Conservation (phyloP, 2,113 vertebrate species). For the Paracanthobrama guichenoti region DNA sequence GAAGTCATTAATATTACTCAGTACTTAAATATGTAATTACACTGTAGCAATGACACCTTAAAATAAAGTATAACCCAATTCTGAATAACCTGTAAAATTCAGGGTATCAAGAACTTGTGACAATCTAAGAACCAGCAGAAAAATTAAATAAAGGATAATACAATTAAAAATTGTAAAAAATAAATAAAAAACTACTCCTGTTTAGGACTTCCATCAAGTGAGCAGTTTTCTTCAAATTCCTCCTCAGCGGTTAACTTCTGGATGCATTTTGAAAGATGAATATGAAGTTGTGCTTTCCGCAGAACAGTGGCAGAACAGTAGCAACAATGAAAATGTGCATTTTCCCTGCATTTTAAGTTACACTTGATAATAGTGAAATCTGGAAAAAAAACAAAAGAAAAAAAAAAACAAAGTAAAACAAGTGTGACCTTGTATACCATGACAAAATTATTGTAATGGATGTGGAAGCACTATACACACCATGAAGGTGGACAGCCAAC, state of each 20-base stretch:
- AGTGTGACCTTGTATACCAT: not conserved
- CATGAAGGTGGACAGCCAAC: not conserved
- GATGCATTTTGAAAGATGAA: not conserved
- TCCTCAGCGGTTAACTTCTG: not conserved
- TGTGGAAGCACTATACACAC: not conserved
- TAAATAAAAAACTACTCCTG: not conserved
- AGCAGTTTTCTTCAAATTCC: not conserved
- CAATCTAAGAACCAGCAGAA: not conserved
- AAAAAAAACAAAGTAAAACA: not conserved
- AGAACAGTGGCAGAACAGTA: not conserved
- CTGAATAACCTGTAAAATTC: not conserved
- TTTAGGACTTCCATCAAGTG: slow-evolving; percentile 8
- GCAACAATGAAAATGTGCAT: slow-evolving; percentile 5
- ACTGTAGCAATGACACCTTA: too few species aligned
- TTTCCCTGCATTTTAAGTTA: slow-evolving; percentile 8
- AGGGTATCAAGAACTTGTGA: not conserved
- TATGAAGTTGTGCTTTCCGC: not conserved
- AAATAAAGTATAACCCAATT: not conserved
- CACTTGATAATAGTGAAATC: not conserved
- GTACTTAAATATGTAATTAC: too few species aligned
- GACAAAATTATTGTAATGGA: not conserved
- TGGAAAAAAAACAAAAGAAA: not conserved
- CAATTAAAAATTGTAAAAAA: not conserved
- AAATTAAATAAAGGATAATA: too few species aligned
- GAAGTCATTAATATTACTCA: too few species aligned